Evolutionary conservation across 1,140 invertebrate genomes (phyloP), one percentile per base, ranked within the genome.

Genomic region (Pseudomyrmex gracilis): DNA sequence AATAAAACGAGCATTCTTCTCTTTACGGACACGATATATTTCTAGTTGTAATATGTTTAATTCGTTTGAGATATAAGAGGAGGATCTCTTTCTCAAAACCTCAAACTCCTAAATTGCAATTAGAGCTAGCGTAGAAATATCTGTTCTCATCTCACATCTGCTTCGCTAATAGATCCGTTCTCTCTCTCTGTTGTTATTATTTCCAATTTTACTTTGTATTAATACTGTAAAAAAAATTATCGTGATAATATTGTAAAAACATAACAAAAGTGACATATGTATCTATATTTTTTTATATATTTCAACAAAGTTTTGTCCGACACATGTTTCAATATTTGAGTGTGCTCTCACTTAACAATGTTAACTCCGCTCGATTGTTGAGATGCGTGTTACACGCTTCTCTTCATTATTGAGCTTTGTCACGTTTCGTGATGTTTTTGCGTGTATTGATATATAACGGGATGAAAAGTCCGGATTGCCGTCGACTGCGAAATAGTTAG

Each of bases 141-240:
- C 74, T 55, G 61, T 45, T 34, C 34, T 34, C 4, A 34, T 34
- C 34, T 67, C 34, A 13, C 74, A 67, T 77, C 74, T 67, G 74
- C 24, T 45, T 51, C 0, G 34, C 47, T 77, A 43, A 55, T 10
- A 64, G 13, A 49, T 34, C 5, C 34, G 34, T 34, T 34, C 34
- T 34, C 34, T 34, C 5, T 34, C 15, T 55, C 15, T 24, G 12
- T 4, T n/a, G 13, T 67, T 53, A 77, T 55, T 64, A 74, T 49
- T n/a, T 51, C 34, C 34, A 64, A 22, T 24, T 51, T 49, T 20
- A 34, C 15, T 9, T 60, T 73, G 15, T 10, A 4, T 45, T 45
- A 20, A 1, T 58, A 58, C 34, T 34, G 4, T 34, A 34, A 5
- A 34, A 34, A 34, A 5, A 34, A 34, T 34, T 34, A 34, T 34